phyloP scores from a whole-genome alignment of 2,888 invertebrate genomes.

The Lepidocyrtinus sp. region DNA sequence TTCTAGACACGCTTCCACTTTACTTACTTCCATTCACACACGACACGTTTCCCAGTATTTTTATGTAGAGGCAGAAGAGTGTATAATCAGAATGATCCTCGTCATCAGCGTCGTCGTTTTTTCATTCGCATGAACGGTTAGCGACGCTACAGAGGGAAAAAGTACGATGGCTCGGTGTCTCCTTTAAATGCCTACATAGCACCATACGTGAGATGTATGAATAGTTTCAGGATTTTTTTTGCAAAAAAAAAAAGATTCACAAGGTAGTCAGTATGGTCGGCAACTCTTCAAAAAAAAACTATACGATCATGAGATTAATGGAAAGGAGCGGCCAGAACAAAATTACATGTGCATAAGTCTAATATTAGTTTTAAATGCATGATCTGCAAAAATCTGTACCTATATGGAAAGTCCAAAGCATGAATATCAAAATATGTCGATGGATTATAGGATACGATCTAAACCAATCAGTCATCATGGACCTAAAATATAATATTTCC shows the following conservation, averaged over 20 bases:
- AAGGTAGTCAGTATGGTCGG: background rate
- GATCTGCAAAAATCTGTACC: background rate
- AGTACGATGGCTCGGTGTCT: background rate
- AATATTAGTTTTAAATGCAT: too few relatives aligned
- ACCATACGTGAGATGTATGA: background rate
- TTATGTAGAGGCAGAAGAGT: slow-evolving; percentile 9
- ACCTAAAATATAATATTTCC: slow-evolving; percentile 19
- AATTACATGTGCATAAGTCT: too few relatives aligned
- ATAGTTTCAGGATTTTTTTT: background rate
- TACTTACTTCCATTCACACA: slow-evolving; percentile 19
- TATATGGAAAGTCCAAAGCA: background rate
- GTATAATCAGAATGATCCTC: slow-evolving; percentile 37
- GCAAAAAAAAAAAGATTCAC: background rate
- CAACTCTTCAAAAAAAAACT: background rate
- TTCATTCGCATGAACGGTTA: slow-evolving; percentile 3
- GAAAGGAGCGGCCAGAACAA: background rate
- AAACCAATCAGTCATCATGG: slow-evolving; percentile 51
- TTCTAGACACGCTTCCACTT: slow-evolving; percentile 10
- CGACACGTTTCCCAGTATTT: slow-evolving; percentile 32
- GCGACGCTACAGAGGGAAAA: background rate
- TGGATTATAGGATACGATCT: slow-evolving; percentile 55
- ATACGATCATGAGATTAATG: background rate
- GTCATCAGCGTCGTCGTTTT: slow-evolving; percentile 23
- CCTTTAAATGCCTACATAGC: background rate
- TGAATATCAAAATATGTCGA: too few relatives aligned